Percentiles rank a stretch among this genome's conserved stretches.
These are phyloP conservation scores for Cephalopholis sonnerati DNA, from an alignment of 2,113 vertebrate species.

Conservation along the genomic window DNA sequence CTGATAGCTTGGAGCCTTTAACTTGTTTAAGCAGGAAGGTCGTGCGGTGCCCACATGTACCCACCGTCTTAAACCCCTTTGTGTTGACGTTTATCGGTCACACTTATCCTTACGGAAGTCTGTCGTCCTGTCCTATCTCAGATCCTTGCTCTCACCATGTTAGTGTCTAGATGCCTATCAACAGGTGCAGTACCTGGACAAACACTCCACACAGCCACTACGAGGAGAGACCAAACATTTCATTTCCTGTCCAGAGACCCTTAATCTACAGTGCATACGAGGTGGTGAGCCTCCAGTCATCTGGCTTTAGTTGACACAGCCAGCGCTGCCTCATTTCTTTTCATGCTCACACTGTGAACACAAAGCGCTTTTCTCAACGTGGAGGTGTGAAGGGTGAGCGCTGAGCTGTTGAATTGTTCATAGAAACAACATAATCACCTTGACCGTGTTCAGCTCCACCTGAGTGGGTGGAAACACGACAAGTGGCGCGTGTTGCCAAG, in stretches of 20 bases:
- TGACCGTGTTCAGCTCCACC: slow-evolving; percentile 45
- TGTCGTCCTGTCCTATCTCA: slow-evolving; percentile 62
- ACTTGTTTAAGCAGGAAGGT: slow-evolving; percentile 59
- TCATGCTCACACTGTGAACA: slow-evolving; percentile 15
- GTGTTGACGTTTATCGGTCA: slow-evolving; percentile 53
- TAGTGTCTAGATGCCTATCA: slow-evolving; percentile 67
- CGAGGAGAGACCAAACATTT: slow-evolving; percentile 62
- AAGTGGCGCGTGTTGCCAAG: slow-evolving; percentile 75
- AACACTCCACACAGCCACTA: slow-evolving; percentile 37
- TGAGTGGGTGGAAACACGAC: slow-evolving; percentile 68
- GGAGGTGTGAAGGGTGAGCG: slow-evolving; percentile 23
- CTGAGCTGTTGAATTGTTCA: slow-evolving; percentile 54
- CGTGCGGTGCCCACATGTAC: not conserved
- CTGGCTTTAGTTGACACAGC: slow-evolving; percentile 19
- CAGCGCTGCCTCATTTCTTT: not conserved
- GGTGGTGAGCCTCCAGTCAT: slow-evolving; percentile 20
- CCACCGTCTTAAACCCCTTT: not conserved
- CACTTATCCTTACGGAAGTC: slow-evolving; percentile 58
- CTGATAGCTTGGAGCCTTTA: slow-evolving; percentile 41
- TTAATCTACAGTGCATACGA: slow-evolving; percentile 42
- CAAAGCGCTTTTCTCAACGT: slow-evolving; percentile 24
- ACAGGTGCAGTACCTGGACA: slow-evolving; percentile 45
- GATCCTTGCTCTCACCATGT: slow-evolving; percentile 21
- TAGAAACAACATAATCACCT: slow-evolving; percentile 62
- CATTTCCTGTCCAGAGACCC: slow-evolving; percentile 47